Percentiles rank a stretch among this genome's conserved stretches.
These are phyloP conservation scores for Candoia aspera DNA, from an alignment of 2,113 vertebrate genomes.

Conservation along the genomic window DNA sequence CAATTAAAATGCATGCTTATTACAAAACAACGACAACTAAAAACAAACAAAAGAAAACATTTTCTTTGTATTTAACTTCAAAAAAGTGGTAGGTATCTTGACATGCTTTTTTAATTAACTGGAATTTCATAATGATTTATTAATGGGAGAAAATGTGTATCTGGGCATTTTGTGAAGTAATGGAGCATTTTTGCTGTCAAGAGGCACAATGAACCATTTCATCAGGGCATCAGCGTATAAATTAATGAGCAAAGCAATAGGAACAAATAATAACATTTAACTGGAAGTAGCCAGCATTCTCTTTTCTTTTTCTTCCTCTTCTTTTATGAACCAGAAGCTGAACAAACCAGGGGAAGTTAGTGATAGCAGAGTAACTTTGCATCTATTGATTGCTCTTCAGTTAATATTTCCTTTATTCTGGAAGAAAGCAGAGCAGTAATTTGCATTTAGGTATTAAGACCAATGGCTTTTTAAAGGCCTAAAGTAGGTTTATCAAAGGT, in stretches of 20 bases:
- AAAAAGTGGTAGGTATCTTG: constrained; percentile 65
- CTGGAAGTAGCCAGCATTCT: background rate
- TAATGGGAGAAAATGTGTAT: constrained; percentile 63
- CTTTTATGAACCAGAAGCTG: background rate
- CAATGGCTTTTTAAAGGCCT: background rate
- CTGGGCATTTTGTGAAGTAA: constrained; percentile 65
- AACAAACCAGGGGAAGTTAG: constrained; percentile 18
- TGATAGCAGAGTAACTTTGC: constrained; percentile 21
- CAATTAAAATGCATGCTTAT: constrained; percentile 63
- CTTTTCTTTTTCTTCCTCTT: background rate
- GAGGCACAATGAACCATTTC: constrained; percentile 65
- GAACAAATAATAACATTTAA: constrained; percentile 44
- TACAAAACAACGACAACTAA: constrained; percentile 43
- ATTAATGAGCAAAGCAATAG: constrained; percentile 55
- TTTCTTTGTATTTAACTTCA: constrained; percentile 57
- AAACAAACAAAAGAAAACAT: constrained; percentile 18
- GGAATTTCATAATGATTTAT: constrained; percentile 70
- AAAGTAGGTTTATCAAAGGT: constrained; percentile 44
- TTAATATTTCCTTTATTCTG: constrained; percentile 9
- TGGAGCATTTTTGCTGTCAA: constrained; percentile 54
- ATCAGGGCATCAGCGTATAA: constrained; percentile 52
- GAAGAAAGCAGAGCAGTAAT: background rate
- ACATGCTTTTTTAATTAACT: constrained; percentile 67
- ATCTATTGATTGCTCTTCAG: constrained; percentile 29
- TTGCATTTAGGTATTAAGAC: background rate